phyloP scores from a whole-genome alignment of 2,797 vertebrate species.

The Coregonus sp. region DNA sequence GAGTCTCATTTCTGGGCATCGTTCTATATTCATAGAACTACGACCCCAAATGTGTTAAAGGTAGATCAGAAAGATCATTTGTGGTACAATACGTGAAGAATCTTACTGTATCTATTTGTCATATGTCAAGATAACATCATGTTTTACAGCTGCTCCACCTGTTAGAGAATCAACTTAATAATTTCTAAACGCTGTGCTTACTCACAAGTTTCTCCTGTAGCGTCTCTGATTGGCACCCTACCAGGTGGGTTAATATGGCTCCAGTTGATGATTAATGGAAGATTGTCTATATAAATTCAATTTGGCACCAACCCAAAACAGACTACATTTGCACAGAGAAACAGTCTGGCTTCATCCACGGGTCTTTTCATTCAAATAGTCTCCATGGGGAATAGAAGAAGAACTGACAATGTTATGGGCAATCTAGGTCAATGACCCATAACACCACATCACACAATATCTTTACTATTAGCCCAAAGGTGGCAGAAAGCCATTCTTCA shows the following conservation, averaged over 20 bases:
- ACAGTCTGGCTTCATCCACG: not conserved
- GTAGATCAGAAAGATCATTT: not conserved
- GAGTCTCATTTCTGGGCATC: not conserved
- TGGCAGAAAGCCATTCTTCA: no score
- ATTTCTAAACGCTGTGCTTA: constrained; percentile 43
- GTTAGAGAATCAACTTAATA: constrained; percentile 8
- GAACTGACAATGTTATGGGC: not conserved
- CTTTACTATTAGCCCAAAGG: not conserved
- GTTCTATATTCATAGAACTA: no score
- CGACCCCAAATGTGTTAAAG: not conserved
- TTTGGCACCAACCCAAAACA: constrained; percentile 45
- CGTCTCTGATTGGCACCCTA: not conserved
- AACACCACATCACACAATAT: not conserved
- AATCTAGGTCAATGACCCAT: constrained; percentile 1
- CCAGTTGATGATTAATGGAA: constrained; percentile 46
- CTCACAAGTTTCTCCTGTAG: constrained; percentile 32
- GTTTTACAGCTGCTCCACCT: not conserved
- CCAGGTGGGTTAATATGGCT: not conserved
- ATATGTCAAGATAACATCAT: not conserved
- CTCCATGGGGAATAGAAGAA: not conserved
- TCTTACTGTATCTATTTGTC: not conserved
- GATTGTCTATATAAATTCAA: constrained; percentile 52
- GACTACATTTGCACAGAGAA: constrained; percentile 12
- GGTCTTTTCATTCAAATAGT: not conserved
- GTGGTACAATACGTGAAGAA: not conserved